Evolutionary conservation across 2,888 invertebrate species (phyloP), one percentile per base, ranked within the genome.

Genomic region (Drosophila merina): DNA sequence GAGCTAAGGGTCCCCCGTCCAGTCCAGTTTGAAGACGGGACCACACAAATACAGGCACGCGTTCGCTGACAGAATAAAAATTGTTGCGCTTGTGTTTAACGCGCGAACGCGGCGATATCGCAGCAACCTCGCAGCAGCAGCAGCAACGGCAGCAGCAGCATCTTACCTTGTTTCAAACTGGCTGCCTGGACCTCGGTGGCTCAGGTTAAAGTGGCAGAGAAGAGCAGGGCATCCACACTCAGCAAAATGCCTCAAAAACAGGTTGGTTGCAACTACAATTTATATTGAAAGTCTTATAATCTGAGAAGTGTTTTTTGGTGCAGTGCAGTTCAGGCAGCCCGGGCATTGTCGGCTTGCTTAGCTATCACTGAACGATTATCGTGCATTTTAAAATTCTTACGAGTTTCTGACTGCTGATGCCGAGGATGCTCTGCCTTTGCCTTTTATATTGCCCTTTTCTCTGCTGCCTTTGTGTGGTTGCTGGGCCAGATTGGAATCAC

Each of bases 11-110:
- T 51, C 74, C 75, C 57, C 52, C 68, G 70, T 42, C 59, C 64
- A 73, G 87, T 82, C 83, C 79, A 79, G 88, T 88, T 85, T 87
- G 82, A 81, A 63, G 72, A 75, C 81, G 75, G 82, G 92, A 92
- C 92, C 92, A 92, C 92, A 92, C 92, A 92, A 86, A 91, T 89
- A 92, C 91, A 92, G 92, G 92, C 92, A 92, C 92, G 92, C 92
- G 92, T 91, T 91, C 84, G 91, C 90, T 91, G 92, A 91, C 91
- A 91, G 91, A 90, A 90, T 90, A 90, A 91, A 91, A 91, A 91
- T 91, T 91, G 90, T 91, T 91, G 89, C 88, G 88, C 86, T 90
- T 91, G 90, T 91, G 89, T 91, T 90, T 91, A 91, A 91, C 91
- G 89, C 90, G 84, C 88, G 89, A 89, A 90, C 90, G 89, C 89